Evolutionary conservation across 1,140 invertebrate species (phyloP).

Genomic region (Cecropterus lyciades): DNA sequence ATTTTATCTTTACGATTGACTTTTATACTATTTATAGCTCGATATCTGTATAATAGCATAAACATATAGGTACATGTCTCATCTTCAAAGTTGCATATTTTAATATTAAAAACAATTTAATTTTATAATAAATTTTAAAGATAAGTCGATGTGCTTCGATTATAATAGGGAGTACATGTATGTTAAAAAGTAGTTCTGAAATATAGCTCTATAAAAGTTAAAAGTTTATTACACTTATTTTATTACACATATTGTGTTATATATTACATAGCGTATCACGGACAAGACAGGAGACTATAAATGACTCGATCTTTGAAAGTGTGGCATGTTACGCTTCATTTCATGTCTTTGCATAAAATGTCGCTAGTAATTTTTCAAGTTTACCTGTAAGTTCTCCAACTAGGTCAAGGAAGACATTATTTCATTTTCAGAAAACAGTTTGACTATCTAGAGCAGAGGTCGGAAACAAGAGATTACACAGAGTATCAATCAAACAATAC

Average conservation of each 20-base stretch:
- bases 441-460: constrained; percentile 59
- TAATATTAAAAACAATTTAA: constrained; percentile 2
- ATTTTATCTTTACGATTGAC: constrained; percentile 1
- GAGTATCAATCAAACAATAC: constrained; percentile 78
- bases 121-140: not conserved
- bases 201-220: too few relatives aligned
- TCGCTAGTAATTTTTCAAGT: not conserved
- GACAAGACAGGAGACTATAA: too few relatives aligned
- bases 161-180: too few relatives aligned
- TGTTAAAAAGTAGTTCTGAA: too few relatives aligned
- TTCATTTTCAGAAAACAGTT: constrained; percentile 19
- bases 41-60: not conserved
- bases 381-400: not conserved
- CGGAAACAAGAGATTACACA: constrained; percentile 75
- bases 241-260: too few relatives aligned
- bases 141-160: too few relatives aligned
- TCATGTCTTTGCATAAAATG: too few relatives aligned
- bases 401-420: not conserved
- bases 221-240: too few relatives aligned
- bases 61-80: not conserved
- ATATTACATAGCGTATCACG: too few relatives aligned
- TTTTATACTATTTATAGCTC: constrained; percentile 1
- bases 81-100: too few relatives aligned
- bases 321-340: too few relatives aligned
- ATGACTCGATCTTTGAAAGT: not conserved